Evolutionary conservation across 2,797 vertebrate genomes (phyloP).

Genomic region (Sylvilagus floridanus): DNA sequence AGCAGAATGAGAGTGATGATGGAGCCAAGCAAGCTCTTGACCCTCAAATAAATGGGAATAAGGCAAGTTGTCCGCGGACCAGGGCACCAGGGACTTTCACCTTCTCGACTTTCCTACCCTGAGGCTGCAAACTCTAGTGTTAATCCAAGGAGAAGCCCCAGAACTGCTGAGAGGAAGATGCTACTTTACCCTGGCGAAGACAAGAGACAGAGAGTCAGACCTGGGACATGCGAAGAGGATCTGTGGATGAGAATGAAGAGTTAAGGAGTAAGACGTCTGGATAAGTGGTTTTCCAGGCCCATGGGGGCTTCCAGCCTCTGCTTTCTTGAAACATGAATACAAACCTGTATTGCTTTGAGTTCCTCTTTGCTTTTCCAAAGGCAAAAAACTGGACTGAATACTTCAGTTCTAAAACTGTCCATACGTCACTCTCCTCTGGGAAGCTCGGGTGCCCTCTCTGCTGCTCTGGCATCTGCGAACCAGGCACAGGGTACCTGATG

Average conservation of each 20-base stretch:
- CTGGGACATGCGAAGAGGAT: rapidly evolving
- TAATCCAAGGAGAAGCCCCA: background rate
- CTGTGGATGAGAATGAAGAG: background rate
- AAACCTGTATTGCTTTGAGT: background rate
- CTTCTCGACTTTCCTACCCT: background rate
- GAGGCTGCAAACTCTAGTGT: background rate
- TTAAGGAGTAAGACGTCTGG: background rate
- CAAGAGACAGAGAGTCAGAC: background rate
- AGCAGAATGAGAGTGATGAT: background rate
- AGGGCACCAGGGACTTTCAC: background rate
- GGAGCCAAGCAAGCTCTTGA: background rate
- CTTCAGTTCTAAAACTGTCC: background rate
- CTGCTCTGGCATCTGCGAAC: background rate
- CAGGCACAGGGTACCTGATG: background rate
- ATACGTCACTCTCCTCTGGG: background rate
- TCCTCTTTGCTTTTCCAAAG: background rate
- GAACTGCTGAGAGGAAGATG: background rate
- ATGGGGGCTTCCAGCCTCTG: background rate
- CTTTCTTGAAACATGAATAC: background rate
- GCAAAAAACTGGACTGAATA: background rate
- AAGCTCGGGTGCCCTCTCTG: rapidly evolving
- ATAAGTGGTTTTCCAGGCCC: background rate
- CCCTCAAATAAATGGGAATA: background rate
- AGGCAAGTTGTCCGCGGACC: background rate
- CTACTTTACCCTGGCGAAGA: background rate